phyloP scores from a whole-genome alignment of 2,113 vertebrate genomes.

The Trichomycterus rosablanca region DNA sequence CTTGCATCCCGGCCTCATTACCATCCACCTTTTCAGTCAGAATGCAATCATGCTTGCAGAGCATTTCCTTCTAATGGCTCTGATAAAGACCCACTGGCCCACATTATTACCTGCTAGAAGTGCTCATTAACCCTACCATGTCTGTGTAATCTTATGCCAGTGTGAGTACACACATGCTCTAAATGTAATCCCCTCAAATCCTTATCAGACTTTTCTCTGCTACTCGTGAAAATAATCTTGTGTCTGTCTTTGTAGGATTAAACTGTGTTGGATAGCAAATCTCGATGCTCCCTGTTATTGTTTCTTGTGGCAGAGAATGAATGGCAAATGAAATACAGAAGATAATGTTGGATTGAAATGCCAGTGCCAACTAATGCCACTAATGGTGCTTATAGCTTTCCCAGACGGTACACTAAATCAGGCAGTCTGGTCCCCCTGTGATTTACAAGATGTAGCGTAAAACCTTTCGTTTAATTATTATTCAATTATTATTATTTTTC shows the following conservation, averaged over 20 bases:
- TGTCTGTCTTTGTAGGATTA: constrained; percentile 1
- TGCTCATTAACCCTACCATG: constrained; percentile 9
- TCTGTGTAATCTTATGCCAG: not conserved
- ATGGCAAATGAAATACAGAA: constrained; percentile 1
- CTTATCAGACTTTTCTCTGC: constrained; percentile 12
- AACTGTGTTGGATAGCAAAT: constrained; percentile 3
- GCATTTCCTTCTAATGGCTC: constrained; percentile 29
- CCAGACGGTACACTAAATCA: not conserved
- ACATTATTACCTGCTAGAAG: constrained; percentile 26
- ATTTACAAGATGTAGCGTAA: not conserved
- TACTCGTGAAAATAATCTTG: constrained; percentile 23
- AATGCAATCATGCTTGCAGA: constrained; percentile 25
- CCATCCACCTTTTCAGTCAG: constrained; percentile 30
- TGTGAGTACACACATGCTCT: not conserved
- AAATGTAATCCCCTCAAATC: not conserved
- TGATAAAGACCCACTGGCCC: constrained; percentile 20
- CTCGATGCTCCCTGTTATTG: not conserved
- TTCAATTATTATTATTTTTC: too few relatives aligned
- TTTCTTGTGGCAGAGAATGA: not conserved
- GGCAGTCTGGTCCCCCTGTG: too few relatives aligned
- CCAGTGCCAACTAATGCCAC: too few relatives aligned
- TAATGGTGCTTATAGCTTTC: not conserved
- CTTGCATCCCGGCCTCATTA: constrained; percentile 28
- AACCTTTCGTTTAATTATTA: not conserved
- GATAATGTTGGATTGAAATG: not conserved